Conservation (phyloP, 2,797 vertebrate genomes). For the Tamandua tetradactyla region DNA sequence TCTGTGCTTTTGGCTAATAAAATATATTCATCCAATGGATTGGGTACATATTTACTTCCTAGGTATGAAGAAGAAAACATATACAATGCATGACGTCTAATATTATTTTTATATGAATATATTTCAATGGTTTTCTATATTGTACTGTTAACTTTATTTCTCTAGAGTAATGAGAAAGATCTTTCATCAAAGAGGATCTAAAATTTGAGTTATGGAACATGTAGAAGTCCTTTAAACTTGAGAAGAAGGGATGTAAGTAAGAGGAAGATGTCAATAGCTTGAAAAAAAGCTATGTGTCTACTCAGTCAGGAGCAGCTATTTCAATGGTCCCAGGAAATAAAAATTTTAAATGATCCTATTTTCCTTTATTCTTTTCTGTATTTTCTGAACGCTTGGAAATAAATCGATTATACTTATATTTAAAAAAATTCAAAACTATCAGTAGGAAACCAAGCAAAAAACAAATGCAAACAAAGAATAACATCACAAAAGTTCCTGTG, state of each 20-base stretch:
- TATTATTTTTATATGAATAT: conserved; percentile 38
- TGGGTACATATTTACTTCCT: conserved; percentile 18
- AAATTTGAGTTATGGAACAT: not conserved
- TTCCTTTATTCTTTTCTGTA: not conserved
- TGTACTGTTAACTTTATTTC: not conserved
- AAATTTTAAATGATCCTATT: not conserved
- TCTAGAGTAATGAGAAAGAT: not conserved
- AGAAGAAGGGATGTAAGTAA: not conserved
- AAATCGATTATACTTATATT: not conserved
- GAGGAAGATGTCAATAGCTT: not conserved
- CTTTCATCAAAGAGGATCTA: conserved; percentile 38
- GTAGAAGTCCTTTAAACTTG: not conserved
- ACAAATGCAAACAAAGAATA: not conserved
- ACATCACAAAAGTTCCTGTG: not conserved
- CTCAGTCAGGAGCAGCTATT: too few species aligned
- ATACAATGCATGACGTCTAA: conserved; percentile 11
- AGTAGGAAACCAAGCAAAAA: conserved; percentile 13
- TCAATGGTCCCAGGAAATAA: not conserved
- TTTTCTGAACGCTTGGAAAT: conserved; percentile 29
- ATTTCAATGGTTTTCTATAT: not conserved
- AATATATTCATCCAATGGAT: not conserved
- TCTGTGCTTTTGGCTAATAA: not conserved
- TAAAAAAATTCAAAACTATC: not conserved
- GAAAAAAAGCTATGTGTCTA: not conserved
- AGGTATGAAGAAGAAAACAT: not conserved